Evolutionary conservation across 2,113 vertebrate genomes (phyloP).

Genomic region (Callithrix jacchus): DNA sequence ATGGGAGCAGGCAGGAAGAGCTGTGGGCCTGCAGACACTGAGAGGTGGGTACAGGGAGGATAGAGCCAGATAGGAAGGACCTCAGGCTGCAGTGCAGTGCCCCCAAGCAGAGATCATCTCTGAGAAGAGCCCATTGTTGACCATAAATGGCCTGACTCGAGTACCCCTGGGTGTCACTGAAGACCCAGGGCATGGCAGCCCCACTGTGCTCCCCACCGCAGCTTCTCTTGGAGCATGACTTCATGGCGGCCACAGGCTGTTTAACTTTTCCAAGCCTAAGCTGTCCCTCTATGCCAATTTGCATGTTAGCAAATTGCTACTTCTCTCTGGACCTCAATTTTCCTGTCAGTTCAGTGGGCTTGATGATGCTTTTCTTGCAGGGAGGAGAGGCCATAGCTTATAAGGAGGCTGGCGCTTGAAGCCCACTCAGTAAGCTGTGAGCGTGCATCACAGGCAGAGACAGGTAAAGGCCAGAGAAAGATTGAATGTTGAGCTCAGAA

Average conservation of each 20-base stretch:
- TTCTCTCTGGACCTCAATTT: neutral
- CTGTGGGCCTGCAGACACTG: no score
- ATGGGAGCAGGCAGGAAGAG: neutral
- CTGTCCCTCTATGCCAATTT: neutral
- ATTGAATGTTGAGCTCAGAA: neutral
- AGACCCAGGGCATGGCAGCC: neutral
- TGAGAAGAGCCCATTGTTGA: neutral
- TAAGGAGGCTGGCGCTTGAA: neutral
- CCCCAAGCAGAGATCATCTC: neutral
- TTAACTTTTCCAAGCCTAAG: neutral
- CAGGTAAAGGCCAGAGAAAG: neutral
- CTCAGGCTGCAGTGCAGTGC: neutral
- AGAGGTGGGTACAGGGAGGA: neutral
- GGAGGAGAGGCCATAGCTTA: neutral
- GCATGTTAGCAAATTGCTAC: neutral
- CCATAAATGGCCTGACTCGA: neutral
- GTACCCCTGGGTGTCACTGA: neutral
- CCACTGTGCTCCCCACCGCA: fast-evolving
- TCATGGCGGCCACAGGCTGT: fast-evolving
- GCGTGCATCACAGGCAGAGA: neutral
- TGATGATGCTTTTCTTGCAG: neutral
- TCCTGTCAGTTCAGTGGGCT: neutral
- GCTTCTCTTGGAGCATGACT: neutral
- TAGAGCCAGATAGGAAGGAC: no score
- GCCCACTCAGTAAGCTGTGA: neutral